Percentiles rank a stretch among this genome's conserved stretches.
phyloP scores from a whole-genome alignment of 2,888 invertebrate genomes.

The Agrypnus murinus region DNA sequence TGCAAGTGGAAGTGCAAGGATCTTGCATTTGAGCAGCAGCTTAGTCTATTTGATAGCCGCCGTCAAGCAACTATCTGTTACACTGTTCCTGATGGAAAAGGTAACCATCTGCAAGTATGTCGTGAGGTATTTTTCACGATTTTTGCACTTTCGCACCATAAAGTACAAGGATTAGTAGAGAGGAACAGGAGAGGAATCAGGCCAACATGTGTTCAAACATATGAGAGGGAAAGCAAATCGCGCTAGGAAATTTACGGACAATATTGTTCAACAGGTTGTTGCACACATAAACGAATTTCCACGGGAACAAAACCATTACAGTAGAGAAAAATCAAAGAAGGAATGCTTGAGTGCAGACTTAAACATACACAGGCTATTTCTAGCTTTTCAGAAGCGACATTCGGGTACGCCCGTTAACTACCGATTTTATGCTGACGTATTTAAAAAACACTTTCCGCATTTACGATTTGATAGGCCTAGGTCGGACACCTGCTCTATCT shows the following conservation, averaged over 20 bases:
- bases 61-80: conserved; percentile 8
- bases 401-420: conserved; percentile 13
- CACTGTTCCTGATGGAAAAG: conserved; percentile 9
- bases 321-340: too few species aligned
- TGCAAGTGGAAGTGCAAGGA: conserved; percentile 8
- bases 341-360: conserved; percentile 28
- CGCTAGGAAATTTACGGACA: neutral
- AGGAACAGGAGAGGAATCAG: too few species aligned
- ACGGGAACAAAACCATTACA: conserved; percentile 31
- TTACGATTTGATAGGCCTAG: conserved; percentile 24
- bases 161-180: too few species aligned
- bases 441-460: conserved; percentile 29
- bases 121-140: conserved; percentile 4
- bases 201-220: neutral
- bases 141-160: too few species aligned
- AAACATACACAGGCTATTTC: conserved; percentile 24
- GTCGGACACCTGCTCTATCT: conserved; percentile 28
- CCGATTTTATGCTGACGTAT: conserved; percentile 21
- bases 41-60: neutral
- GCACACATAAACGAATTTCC: conserved; percentile 23
- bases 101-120: too few species aligned
- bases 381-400: conserved; percentile 22
- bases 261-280: conserved; percentile 6
- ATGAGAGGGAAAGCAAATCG: neutral
- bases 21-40: neutral